A percentile compares a stretch with the other conserved stretches of the same genome.
phyloP scores from a whole-genome alignment of 92 coral and sea anemone genomes.

The Epizoanthus scotinus region DNA sequence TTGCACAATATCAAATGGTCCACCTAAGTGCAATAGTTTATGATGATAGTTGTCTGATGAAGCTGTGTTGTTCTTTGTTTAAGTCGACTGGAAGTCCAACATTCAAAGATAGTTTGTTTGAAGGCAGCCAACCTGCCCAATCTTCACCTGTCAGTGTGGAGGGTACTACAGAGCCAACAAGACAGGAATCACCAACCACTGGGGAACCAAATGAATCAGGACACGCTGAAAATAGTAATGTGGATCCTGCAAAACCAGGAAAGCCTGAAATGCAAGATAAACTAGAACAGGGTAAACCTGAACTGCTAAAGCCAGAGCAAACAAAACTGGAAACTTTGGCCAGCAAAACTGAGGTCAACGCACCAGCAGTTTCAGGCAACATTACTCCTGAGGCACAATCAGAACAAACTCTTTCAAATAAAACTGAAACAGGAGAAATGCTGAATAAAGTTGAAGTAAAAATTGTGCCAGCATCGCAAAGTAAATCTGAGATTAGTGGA shows the following conservation, averaged over 20 bases:
- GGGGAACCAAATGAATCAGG: background rate
- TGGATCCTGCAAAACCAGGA: slow-evolving; percentile 1
- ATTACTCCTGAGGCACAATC: slow-evolving; percentile 1
- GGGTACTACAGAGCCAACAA: background rate
- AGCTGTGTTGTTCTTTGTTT: background rate
- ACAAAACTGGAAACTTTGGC: slow-evolving; percentile 18
- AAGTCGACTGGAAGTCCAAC: slow-evolving; percentile 61
- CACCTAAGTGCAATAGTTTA: background rate
- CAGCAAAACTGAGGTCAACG: slow-evolving; percentile 8
- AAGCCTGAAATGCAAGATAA: slow-evolving; percentile 18
- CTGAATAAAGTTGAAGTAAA: background rate
- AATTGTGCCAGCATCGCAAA: background rate
- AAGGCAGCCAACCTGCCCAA: background rate
- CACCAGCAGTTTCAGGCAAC: background rate
- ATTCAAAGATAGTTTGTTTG: slow-evolving; percentile 42
- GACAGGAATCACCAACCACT: slow-evolving; percentile 14
- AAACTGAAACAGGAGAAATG: slow-evolving; percentile 8
- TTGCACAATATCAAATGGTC: too few species aligned
- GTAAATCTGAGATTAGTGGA: slow-evolving; percentile 1
- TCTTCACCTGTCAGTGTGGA: background rate
- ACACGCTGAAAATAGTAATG: background rate
- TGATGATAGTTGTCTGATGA: background rate
- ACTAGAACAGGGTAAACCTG: slow-evolving; percentile 1
- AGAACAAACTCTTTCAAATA: slow-evolving; percentile 17
- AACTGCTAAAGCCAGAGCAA: slow-evolving; percentile 1